Conservation (phyloP, 2,888 invertebrate genomes). For the Oscheius sp. region DNA sequence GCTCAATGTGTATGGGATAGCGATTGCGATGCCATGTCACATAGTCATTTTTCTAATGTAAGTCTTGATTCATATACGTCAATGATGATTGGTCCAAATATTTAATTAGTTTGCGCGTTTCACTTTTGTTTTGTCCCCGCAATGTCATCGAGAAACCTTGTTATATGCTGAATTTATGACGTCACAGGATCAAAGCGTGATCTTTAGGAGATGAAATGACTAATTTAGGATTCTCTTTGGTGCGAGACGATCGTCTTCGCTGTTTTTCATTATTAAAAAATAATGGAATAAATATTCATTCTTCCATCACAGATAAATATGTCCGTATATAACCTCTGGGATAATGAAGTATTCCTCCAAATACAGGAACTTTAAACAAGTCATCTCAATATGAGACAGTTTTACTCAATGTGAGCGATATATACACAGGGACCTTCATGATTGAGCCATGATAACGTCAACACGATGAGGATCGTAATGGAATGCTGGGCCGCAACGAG, state of each 20-base stretch:
- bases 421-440: not conserved
- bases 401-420: not conserved
- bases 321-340: not conserved
- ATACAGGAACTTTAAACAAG: not conserved
- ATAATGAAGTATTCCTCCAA: not conserved
- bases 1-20: constrained; percentile 33
- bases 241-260: constrained; percentile 28
- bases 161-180: too few species aligned
- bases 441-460: not conserved
- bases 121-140: not conserved
- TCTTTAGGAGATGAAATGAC: too few species aligned
- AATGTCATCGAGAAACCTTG: not conserved
- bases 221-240: constrained; percentile 29
- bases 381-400: constrained; percentile 20
- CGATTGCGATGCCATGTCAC: constrained; percentile 24
- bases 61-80: not conserved
- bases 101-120: not conserved
- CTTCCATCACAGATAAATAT: constrained; percentile 19
- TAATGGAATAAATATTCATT: constrained; percentile 5
- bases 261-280: constrained; percentile 27
- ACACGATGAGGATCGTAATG: constrained; percentile 18
- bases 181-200: too few species aligned
- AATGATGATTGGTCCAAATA: not conserved
- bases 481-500: constrained; percentile 22
- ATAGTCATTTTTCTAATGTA: constrained; percentile 22